Conservation (phyloP, 2,113 vertebrate species). For the Malurus melanocephalus region DNA sequence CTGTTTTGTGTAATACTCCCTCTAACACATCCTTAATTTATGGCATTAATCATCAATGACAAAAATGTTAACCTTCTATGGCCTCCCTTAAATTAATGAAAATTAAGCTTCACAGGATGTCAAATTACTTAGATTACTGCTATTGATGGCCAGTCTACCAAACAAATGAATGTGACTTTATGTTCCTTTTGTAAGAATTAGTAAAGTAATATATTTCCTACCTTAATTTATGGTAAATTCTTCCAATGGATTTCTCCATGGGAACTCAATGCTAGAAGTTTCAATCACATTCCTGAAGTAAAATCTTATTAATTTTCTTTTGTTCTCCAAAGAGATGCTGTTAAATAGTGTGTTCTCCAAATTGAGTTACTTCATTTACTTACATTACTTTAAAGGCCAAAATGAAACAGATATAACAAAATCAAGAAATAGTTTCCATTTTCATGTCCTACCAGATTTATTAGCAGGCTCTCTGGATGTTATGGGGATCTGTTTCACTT, state of each 20-base stretch:
- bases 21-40: constrained; percentile 5
- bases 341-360: neutral
- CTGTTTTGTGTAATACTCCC: neutral
- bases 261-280: neutral
- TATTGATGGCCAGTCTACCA: neutral
- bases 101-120: neutral
- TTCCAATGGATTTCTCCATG: neutral
- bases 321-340: neutral
- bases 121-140: neutral
- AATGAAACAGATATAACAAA: neutral
- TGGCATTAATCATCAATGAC: constrained; percentile 27
- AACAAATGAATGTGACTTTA: neutral
- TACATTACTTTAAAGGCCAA: neutral
- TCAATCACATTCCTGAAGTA: neutral
- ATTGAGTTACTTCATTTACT: neutral
- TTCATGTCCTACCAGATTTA: neutral
- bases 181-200: neutral
- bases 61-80: constrained; percentile 2
- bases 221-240: neutral
- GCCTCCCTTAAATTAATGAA: constrained; percentile 9
- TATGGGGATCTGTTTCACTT: neutral
- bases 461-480: neutral
- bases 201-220: neutral
- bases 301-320: neutral
- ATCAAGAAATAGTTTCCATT: neutral